Conservation (phyloP, 2,888 invertebrate genomes). For the Erpobdella octoculata region DNA sequence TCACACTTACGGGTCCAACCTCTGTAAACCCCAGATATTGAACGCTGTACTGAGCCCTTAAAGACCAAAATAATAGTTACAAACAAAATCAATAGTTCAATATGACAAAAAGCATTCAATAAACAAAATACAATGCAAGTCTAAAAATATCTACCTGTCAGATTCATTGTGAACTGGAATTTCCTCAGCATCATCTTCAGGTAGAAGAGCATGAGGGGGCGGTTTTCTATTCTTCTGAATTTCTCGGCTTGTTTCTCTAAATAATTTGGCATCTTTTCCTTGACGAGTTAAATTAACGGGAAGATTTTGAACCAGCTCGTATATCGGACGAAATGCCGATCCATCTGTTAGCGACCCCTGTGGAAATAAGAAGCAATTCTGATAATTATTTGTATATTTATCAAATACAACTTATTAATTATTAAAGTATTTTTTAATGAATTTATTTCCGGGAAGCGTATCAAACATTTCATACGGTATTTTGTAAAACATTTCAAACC, state of each 20-base stretch:
- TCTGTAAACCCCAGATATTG: conserved; percentile 1
- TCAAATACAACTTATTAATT: no score
- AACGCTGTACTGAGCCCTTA: not conserved
- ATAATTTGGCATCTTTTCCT: not conserved
- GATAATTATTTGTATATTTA: not conserved
- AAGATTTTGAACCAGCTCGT: not conserved
- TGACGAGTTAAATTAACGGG: not conserved
- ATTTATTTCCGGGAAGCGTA: no score
- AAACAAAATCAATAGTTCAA: not conserved
- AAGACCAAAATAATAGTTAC: not conserved
- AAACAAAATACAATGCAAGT: conserved; percentile 4
- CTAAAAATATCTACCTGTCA: conserved; percentile 32
- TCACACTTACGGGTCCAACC: conserved; percentile 14
- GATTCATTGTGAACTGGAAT: conserved; percentile 46
- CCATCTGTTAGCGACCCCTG: conserved; percentile 6
- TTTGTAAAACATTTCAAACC: no score
- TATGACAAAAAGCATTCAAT: not conserved
- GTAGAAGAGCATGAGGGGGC: conserved; percentile 46
- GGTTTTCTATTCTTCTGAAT: not conserved
- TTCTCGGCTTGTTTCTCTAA: not conserved
- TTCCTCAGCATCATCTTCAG: conserved; percentile 46
- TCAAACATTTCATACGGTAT: no score
- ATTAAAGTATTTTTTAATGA: no score
- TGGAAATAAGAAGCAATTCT: no score
- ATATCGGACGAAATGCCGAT: not conserved